Evolutionary conservation across 2,888 invertebrate species (phyloP), one percentile per base, ranked within the genome.

Genomic region (Machimus rusticus): DNA sequence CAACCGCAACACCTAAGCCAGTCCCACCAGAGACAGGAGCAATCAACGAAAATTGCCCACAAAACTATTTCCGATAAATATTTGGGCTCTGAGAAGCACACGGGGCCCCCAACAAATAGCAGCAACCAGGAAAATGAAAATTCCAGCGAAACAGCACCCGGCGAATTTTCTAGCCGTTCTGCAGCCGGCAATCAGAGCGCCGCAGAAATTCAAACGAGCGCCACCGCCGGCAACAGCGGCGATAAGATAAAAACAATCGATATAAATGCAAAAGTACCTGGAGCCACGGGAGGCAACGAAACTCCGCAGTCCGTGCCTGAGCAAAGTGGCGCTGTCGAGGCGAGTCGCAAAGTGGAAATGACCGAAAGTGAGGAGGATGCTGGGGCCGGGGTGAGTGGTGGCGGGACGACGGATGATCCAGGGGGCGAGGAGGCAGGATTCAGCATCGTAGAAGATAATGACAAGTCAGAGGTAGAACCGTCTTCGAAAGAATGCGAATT

Each of bases 21-120:
- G 16, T 34, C n/a, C 14, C 87, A 81, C 2, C 79, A 87, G 51
- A 57, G 9, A 8, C 84, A 37, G n/a, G 74, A 78, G 51, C 87
- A 89, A 82, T 66, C 86, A 84, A 31, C n/a, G 79, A 74, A 51
- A 79, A 74, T 79, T n/a, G 46, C 46, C 74, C 74, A 74, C 34
- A 46, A 85, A 85, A 85, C 85, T 85, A 85, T 85, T 85, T 85
- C 85, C 74, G 85, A 85, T 74, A 85, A 85, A 46, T 23, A 43
- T 23, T 43, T 23, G 5, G 85, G 39, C 87, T 79, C 88, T 89
- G 89, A 89, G 89, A 90, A 90, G 90, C 89, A 87, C 87, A 55
- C 39, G 88, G 37, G 78, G 31, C 46, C 74, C 28, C 74, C 31
- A 81, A 87, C 39, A 34, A 66, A 57, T 74, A 79, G 84, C 78